Evolutionary conservation across 1,140 invertebrate genomes (phyloP), one percentile per base, ranked within the genome.

Genomic region (Aleiodes sp.): DNA sequence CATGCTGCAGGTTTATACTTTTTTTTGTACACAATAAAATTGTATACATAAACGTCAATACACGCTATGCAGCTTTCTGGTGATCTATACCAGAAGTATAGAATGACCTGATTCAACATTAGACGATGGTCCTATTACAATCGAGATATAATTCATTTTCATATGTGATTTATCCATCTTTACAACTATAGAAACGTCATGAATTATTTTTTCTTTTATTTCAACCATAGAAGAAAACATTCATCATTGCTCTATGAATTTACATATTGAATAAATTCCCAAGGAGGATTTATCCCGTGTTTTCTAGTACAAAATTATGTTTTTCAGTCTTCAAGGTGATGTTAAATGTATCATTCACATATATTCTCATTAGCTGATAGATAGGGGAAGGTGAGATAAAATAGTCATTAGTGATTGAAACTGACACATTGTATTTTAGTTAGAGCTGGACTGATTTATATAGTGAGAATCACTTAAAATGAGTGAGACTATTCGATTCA

Each of bases 131-230:
- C 56, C 28, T 28, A 59, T 59, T 59, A 26, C 56, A 59, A 59
- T 59, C 56, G 29, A 59, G 29, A 59, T 12, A 59, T 59, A 59
- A 59, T 31, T 59, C 28, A 59, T 59, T 59, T 21, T 52, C 46
- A 16, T 21, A 12, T 52, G 46, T 21, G 26, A 16, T 52, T 21
- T 16, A 52, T 52, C 19, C 46, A 52, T n/a, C n/a, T n/a, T n/a
- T n/a, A n/a, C n/a, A n/a, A n/a, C n/a, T n/a, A n/a, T n/a, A n/a
- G n/a, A n/a, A n/a, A n/a, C n/a, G 26, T 52, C 46, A 52, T 52
- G 46, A 52, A 21, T 21, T 52, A 24, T 26, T 21, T 52, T 52
- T 52, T 21, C 26, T 8, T 3, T 9, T 46, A 2, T 46, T 14
- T 2, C 8, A 2, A 16, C 14, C 14, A 1, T 8, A 1, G 21